Evolutionary conservation across 2,888 invertebrate genomes (phyloP).

Genomic region (Odontocerum albicorne): DNA sequence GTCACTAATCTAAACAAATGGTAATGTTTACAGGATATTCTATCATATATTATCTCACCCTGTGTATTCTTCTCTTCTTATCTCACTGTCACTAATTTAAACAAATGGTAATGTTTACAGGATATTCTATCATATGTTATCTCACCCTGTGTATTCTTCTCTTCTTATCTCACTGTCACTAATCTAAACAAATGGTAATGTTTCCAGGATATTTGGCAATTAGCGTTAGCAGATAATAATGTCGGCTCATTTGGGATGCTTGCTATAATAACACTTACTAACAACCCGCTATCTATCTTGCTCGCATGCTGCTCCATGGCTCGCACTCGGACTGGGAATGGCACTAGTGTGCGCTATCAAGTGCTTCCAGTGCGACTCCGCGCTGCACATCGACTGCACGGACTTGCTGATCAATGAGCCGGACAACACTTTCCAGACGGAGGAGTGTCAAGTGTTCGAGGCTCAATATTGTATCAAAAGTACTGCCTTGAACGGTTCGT

Average conservation of each 20-base stretch:
- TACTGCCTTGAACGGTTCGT: conserved; percentile 55
- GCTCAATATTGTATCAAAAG: conserved; percentile 85
- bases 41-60: too few species aligned
- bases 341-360: conserved; percentile 45
- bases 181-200: too few species aligned
- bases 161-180: too few species aligned
- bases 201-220: too few species aligned
- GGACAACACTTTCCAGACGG: conserved; percentile 58
- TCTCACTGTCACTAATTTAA: too few species aligned
- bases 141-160: too few species aligned
- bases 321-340: background rate
- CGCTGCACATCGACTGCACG: conserved; percentile 66
- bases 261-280: conserved; percentile 1
- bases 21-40: too few species aligned
- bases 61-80: too few species aligned
- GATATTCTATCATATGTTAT: too few species aligned
- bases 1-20: too few species aligned
- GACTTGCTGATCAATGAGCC: conserved; percentile 65
- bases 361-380: conserved; percentile 81
- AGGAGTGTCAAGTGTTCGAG: conserved; percentile 72
- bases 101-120: too few species aligned
- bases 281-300: conserved; percentile 2
- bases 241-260: background rate
- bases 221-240: too few species aligned
- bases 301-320: conserved; percentile 22